A percentile compares a stretch with the other conserved stretches of the same genome.
phyloP scores from a whole-genome alignment of 2,113 vertebrate species.

The Phainopepla nitens region DNA sequence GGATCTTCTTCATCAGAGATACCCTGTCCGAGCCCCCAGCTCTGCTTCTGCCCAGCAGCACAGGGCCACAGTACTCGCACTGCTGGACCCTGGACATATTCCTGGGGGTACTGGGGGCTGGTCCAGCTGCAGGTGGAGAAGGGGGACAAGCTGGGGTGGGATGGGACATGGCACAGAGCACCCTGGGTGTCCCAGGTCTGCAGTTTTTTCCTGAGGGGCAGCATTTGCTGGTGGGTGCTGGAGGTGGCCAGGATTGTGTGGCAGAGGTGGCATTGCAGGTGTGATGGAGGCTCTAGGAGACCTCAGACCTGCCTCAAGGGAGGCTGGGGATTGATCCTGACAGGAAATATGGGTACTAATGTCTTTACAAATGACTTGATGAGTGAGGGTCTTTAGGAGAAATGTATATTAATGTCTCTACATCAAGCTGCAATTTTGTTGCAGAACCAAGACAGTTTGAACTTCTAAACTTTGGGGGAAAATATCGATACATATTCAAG shows the following conservation, averaged over 20 bases:
- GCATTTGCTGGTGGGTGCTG: background rate
- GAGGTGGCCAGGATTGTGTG: background rate
- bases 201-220: background rate
- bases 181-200: background rate
- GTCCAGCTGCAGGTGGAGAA: background rate
- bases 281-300: background rate
- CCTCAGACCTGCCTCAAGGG: background rate
- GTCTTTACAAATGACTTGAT: background rate
- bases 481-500: background rate
- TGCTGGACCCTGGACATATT: background rate
- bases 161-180: background rate
- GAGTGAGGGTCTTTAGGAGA: background rate
- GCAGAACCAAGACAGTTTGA: background rate
- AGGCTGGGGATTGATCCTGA: background rate
- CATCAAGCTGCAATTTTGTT: background rate
- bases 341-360: background rate
- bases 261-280: background rate
- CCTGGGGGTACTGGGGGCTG: background rate
- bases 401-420: background rate
- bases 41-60: background rate
- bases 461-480: background rate
- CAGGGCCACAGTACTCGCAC: background rate
- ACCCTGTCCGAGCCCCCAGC: accelerated
- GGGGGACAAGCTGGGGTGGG: too few species aligned
- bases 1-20: background rate